phyloP scores from a whole-genome alignment of 2,888 invertebrate species.

The Ormia ochracea region DNA sequence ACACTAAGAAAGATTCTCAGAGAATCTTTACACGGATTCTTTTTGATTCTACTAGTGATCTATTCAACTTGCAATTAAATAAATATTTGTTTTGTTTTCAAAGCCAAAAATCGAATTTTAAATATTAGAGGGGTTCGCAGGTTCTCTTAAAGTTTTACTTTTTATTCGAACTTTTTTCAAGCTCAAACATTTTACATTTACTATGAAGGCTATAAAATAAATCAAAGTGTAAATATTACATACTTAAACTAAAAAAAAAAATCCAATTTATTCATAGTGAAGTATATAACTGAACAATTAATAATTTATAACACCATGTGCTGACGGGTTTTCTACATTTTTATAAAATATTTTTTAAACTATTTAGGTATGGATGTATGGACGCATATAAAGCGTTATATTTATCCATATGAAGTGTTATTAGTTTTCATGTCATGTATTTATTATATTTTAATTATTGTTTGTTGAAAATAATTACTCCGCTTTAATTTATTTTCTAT shows the following conservation, averaged over 20 bases:
- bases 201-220: not conserved
- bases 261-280: not conserved
- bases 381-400: no score
- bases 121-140: no score
- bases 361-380: no score
- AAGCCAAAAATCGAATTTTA: no score
- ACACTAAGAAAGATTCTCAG: no score
- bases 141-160: no score
- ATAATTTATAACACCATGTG: conserved; percentile 26
- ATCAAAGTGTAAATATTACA: conserved; percentile 18
- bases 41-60: no score
- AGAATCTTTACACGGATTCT: no score
- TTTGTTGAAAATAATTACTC: conserved; percentile 33
- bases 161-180: no score
- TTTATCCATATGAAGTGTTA: not conserved
- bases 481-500: conserved; percentile 36
- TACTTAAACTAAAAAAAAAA: not conserved
- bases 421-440: conserved; percentile 37
- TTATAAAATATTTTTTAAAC: not conserved
- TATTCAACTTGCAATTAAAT: no score
- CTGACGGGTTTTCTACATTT: conserved; percentile 28
- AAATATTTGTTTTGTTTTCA: no score
- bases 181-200: not conserved
- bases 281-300: not conserved
- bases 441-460: conserved; percentile 50